Percentiles rank a stretch among this genome's conserved stretches.
Conservation (phyloP, 2,797 vertebrate species). For the Argentina silus region DNA sequence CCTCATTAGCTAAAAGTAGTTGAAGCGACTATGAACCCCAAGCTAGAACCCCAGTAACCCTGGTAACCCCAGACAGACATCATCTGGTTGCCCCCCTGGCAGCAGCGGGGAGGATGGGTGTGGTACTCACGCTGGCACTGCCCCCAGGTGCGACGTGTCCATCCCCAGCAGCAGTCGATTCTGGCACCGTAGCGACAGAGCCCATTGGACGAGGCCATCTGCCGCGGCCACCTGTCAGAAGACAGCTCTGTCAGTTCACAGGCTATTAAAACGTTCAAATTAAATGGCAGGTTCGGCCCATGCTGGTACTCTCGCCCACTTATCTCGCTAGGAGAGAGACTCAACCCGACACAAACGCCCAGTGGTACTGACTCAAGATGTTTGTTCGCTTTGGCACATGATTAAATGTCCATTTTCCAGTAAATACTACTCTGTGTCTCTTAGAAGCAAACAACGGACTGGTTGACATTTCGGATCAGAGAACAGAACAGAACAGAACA, state of each 20-base stretch:
- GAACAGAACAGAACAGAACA: background rate
- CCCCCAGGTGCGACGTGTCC: conserved; percentile 90
- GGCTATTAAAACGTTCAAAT: conserved; percentile 47
- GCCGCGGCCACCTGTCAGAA: conserved; percentile 90
- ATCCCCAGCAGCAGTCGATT: conserved; percentile 99
- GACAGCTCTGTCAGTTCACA: conserved; percentile 59
- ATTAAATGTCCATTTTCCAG: background rate
- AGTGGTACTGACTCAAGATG: background rate
- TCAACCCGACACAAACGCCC: background rate
- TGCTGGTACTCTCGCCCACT: background rate
- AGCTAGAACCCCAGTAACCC: conserved; percentile 45
- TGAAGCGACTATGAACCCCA: conserved; percentile 46
- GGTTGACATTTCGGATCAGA: background rate
- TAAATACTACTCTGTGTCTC: background rate
- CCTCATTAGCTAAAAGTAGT: background rate
- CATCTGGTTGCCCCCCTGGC: conserved; percentile 41
- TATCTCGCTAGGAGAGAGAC: background rate
- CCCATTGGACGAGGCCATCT: conserved; percentile 86
- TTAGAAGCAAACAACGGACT: background rate
- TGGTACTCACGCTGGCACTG: conserved; percentile 96
- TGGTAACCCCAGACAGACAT: conserved; percentile 31
- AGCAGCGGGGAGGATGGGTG: conserved; percentile 42
- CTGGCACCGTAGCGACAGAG: conserved; percentile 91
- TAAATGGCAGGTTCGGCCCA: conserved; percentile 1
- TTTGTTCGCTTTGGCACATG: background rate